Percentiles rank a stretch among this genome's conserved stretches.
Conservation (phyloP, 2,113 vertebrate genomes). For the Xiphorhynchus elegans region DNA sequence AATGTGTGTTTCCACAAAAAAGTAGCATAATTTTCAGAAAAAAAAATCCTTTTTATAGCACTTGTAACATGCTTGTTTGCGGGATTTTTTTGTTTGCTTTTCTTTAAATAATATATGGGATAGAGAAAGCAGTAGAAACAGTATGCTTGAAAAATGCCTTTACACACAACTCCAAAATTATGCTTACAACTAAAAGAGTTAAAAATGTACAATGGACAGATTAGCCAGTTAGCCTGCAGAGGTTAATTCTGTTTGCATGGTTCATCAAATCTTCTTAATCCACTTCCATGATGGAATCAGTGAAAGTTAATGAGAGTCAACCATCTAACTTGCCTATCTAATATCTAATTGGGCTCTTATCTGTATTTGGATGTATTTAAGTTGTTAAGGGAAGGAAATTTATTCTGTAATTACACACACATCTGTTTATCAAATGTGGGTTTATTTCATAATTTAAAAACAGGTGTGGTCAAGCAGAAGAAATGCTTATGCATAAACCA, state of each 20-base stretch:
- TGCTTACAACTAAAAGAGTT: background rate
- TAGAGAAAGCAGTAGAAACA: background rate
- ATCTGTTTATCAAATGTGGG: background rate
- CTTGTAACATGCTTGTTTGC: background rate
- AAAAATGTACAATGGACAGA: slow-evolving; percentile 1
- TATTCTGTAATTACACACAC: slow-evolving; percentile 3
- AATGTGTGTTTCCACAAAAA: background rate
- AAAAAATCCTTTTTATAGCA: background rate
- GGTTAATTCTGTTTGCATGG: slow-evolving; percentile 46
- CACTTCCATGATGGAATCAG: slow-evolving; percentile 29
- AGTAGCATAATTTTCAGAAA: background rate
- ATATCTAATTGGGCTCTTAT: slow-evolving; percentile 54
- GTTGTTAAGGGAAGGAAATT: background rate
- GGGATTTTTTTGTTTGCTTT: rapidly evolving
- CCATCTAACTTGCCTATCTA: slow-evolving; percentile 14
- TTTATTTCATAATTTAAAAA: background rate
- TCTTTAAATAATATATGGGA: background rate
- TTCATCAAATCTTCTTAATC: slow-evolving; percentile 51
- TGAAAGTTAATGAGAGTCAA: slow-evolving; percentile 53
- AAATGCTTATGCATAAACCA: background rate
- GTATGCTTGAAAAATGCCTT: background rate
- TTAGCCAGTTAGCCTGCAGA: background rate
- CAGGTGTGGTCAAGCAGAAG: background rate
- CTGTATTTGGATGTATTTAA: slow-evolving; percentile 19
- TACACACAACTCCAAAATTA: background rate